Base-by-base conservation (phyloP, 2,797 vertebrate species). In the Melanogrammus aeglefinus region DNA sequence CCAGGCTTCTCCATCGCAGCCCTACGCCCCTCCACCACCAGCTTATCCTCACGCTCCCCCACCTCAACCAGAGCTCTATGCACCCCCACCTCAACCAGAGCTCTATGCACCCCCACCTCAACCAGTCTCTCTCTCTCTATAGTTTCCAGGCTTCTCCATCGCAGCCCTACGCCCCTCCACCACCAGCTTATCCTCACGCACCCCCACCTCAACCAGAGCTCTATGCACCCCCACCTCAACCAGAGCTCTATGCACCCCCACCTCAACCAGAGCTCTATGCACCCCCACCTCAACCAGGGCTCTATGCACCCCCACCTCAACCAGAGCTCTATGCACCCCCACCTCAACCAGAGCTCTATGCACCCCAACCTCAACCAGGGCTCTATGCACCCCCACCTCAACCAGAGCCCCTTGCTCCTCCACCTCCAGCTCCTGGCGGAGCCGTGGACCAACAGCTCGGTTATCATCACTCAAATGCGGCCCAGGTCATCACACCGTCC, bases 381-480 rank as follows among this genome's bases (percentile, higher is more conserved):
- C 51, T 85, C 57, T 76, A n/a, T 57, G 12, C 73, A 39, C 74
- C 27, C 0, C 73, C 75, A 71, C 83, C 85, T 41, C 85, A 70
- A 10, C 77, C 38, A 31, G 6, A 57, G 2, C 79, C 47, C 63
- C 81, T 80, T 38, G 27, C 14, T 0, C 47, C 84, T 14, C 73
- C 79, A 0, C 0, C 73, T 82, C 71, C 72, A 85, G 0, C 18
- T 1, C 21, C 51, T 24, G 24, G 57, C 57, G 21, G 78, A 0
- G 0, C 24, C 0, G 63, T 41, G 1, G 85, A 86, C 16, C 93
- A 92, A 47, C 80, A 78, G 76, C 83, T 82, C 39, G 83, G 77
- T 82, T 84, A 79, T 85, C 84, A 86, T 85, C 86, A 84, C 87
- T 83, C 75, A 77, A 80, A 89, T 79, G 85, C 78, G 76, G 24